Base-by-base conservation (phyloP, 1,140 invertebrate genomes). In the Frieseomelitta varia region DNA sequence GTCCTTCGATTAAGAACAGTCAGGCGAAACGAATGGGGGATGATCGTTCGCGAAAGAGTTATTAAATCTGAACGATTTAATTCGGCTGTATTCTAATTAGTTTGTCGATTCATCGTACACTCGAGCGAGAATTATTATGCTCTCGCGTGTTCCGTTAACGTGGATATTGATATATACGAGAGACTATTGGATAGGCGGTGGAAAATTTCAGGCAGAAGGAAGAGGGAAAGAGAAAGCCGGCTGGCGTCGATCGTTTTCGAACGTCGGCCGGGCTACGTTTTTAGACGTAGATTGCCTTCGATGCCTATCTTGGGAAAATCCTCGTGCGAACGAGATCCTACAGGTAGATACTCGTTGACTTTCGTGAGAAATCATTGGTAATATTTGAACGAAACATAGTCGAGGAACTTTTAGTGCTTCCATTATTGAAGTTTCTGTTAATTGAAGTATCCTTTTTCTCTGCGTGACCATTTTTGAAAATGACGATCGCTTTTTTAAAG, bases 271-370 rank as follows among this genome's bases (percentile, higher is more conserved):
- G 19, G 30, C 34, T 24, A 27, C 15, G 6, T 14, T 77, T 77
- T 83, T 47, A 83, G 65, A 61, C 17, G 53, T 14, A 19, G 72
- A 74, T 76, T 74, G 58, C 21, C 63, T 78, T 30, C 83, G 90
- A 91, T 91, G 39, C 47, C 75, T 87, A 91, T 91, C 90, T 86
- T 24, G 82, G 68, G 30, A 88, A 47, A 90, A 91, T 91, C 81
- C 84, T 85, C 87, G 90, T 91, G 90, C 68, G 90, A 91, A 86
- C 71, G 71, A 91, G 90, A 91, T 91, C 53, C 27, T 61, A 30
- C n/a, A 34, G 63, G 24, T 10, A 53, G 90, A 91, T 91, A 91
- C 72, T 56, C 73, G 61, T 55, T 87, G 79, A 75, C 79, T 90
- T 85, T 84, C 71, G 73, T 87, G 76, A 30, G 53, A 88, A 75